Conservation (phyloP, 2,797 vertebrate genomes). For the Chaenodraco wilsoni region DNA sequence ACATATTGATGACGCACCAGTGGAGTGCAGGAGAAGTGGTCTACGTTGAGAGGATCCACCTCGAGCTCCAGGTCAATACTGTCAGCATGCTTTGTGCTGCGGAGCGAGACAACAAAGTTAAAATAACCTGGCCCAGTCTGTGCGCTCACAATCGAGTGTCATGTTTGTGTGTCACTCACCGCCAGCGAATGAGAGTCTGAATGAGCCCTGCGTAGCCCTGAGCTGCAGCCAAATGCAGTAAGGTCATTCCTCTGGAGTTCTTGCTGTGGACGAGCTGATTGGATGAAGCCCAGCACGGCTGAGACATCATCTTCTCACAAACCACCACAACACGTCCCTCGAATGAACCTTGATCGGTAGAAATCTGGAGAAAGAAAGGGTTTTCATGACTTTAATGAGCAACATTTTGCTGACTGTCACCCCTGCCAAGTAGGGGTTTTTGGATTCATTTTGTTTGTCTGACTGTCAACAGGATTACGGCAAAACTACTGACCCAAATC, state of each 20-base stretch:
- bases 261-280: constrained; percentile 97
- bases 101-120: constrained; percentile 32
- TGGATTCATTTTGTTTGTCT: too few species aligned
- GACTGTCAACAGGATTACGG: too few species aligned
- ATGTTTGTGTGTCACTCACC: constrained; percentile 82
- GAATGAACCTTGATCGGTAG: constrained; percentile 89
- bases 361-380: constrained; percentile 58
- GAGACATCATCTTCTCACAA: constrained; percentile 99
- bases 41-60: constrained; percentile 97
- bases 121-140: constrained; percentile 24
- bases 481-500: too few species aligned
- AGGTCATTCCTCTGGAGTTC: constrained; percentile 97
- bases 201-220: constrained; percentile 97
- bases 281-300: constrained; percentile 96
- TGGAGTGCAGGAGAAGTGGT: constrained; percentile 99
- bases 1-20: constrained; percentile 85
- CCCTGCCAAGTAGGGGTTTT: too few species aligned
- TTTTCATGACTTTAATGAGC: not conserved
- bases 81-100: constrained; percentile 95
- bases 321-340: constrained; percentile 97
- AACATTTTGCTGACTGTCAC: not conserved
- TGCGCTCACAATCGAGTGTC: not conserved
- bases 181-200: constrained; percentile 98
- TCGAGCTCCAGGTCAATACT: constrained; percentile 98
- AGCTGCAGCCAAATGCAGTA: constrained; percentile 93